phyloP scores from a whole-genome alignment of 2,113 vertebrate species.

The Chlamydotis undulata region DNA sequence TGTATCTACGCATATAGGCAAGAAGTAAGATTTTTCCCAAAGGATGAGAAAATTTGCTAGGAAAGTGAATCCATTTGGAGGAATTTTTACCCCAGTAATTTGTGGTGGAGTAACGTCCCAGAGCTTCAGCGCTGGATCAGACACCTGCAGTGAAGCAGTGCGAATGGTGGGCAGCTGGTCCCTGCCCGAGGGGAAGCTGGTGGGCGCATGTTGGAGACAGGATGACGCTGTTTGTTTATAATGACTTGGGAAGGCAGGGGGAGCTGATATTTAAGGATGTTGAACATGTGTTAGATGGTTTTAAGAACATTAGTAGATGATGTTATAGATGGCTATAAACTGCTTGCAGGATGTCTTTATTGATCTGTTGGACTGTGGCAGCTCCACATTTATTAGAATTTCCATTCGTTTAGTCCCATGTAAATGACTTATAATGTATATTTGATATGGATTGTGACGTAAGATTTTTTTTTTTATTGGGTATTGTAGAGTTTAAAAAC shows the following conservation, averaged over 20 bases:
- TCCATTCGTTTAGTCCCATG: background rate
- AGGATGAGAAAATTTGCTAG: background rate
- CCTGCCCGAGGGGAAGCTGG: background rate
- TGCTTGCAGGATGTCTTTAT: conserved; percentile 48
- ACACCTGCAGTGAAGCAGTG: background rate
- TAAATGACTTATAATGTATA: conserved; percentile 44
- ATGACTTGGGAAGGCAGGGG: background rate
- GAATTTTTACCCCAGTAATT: background rate
- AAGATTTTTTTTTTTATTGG: background rate
- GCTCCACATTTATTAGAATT: conserved; percentile 20
- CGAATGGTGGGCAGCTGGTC: background rate
- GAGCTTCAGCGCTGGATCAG: background rate
- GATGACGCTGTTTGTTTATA: conserved; percentile 4
- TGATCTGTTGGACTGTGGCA: conserved; percentile 42
- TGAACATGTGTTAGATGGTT: conserved; percentile 51
- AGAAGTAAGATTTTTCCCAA: background rate
- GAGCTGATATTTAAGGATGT: conserved; percentile 11
- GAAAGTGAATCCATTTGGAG: background rate
- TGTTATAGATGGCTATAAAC: conserved; percentile 47
- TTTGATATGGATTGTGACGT: conserved; percentile 11
- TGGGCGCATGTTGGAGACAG: background rate
- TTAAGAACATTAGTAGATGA: conserved; percentile 43
- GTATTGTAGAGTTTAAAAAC: background rate
- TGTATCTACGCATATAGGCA: accelerated
- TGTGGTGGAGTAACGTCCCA: background rate